Conservation (phyloP, 2,797 vertebrate genomes). For the Orestias chungarensis region DNA sequence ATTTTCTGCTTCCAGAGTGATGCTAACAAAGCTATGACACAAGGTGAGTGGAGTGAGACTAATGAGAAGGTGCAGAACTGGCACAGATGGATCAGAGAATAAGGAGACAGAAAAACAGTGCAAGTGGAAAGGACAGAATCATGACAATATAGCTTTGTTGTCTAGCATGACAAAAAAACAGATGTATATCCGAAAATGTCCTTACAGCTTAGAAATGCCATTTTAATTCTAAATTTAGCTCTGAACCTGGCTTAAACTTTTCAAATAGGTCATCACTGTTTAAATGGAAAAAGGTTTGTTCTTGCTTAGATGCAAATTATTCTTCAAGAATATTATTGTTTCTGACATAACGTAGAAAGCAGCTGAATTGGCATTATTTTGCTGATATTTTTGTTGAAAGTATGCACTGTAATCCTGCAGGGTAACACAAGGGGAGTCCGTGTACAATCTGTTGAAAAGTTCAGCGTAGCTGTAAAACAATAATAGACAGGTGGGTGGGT, state of each 20-base stretch:
- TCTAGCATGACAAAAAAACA: too few species aligned
- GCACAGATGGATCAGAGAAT: too few species aligned
- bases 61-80: too few species aligned
- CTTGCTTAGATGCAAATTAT: not conserved
- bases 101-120: too few species aligned
- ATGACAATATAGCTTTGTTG: too few species aligned
- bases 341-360: not conserved
- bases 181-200: too few species aligned
- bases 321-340: not conserved
- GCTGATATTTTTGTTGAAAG: not conserved
- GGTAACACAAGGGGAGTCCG: conserved; percentile 56
- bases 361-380: not conserved
- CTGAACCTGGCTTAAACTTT: not conserved
- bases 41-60: too few species aligned
- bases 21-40: too few species aligned
- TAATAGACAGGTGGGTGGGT: conserved; percentile 67
- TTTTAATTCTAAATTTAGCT: too few species aligned
- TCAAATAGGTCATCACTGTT: not conserved
- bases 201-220: not conserved
- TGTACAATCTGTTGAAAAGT: conserved; percentile 58
- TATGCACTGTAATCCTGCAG: conserved; percentile 38
- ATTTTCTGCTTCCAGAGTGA: too few species aligned
- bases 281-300: too few species aligned
- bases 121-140: too few species aligned
- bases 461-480: conserved; percentile 43